Conservation (phyloP, 2,797 vertebrate species). For the Harpagifer antarcticus region DNA sequence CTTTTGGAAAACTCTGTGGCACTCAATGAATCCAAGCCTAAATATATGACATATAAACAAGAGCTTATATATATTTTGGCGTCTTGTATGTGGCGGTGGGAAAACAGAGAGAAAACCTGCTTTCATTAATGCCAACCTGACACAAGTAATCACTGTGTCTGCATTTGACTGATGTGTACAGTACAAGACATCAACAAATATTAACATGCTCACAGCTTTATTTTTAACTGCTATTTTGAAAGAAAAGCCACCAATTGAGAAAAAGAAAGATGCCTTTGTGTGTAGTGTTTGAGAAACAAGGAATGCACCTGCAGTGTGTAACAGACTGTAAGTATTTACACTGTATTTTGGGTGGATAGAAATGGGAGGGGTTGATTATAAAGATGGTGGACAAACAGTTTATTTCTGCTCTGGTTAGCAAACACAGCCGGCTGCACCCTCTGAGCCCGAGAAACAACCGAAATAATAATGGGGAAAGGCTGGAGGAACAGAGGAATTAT, state of each 20-base stretch:
- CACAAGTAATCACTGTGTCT: slow-evolving; percentile 8
- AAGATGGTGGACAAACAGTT: slow-evolving; percentile 52
- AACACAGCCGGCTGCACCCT: slow-evolving; percentile 45
- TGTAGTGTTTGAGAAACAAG: background rate
- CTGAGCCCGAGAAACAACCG: slow-evolving; percentile 5
- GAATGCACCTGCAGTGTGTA: background rate
- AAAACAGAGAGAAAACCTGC: background rate
- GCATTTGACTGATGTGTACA: background rate
- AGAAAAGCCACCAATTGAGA: background rate
- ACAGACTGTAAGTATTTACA: slow-evolving; percentile 4
- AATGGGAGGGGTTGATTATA: slow-evolving; percentile 30
- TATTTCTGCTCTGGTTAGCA: slow-evolving; percentile 79
- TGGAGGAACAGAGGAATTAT: background rate
- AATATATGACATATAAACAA: background rate
- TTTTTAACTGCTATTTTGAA: slow-evolving; percentile 5
- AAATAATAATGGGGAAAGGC: background rate
- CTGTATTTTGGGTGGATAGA: slow-evolving; percentile 10
- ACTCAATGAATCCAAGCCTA: background rate
- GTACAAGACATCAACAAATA: slow-evolving; percentile 24
- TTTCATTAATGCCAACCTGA: background rate
- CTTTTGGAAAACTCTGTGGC: background rate
- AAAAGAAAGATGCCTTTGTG: background rate
- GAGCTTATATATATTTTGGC: background rate
- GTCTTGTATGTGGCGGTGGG: background rate
- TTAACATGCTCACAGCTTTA: slow-evolving; percentile 1